These are phyloP conservation scores for Creontiades dilutus DNA, from an alignment of 2,888 invertebrate species.

Conservation along the genomic window DNA sequence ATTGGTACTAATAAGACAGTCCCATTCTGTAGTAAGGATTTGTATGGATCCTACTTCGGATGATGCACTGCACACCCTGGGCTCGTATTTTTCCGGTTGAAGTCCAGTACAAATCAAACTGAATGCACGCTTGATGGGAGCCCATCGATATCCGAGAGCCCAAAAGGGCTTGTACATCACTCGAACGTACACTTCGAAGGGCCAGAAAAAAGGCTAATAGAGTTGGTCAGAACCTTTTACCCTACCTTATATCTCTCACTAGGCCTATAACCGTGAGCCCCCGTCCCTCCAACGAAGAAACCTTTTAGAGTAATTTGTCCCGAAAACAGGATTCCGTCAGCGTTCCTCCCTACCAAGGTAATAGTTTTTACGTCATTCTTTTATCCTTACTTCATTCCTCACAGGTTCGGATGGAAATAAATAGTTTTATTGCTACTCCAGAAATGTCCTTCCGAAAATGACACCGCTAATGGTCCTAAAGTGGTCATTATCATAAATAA, in stretches of 20 bases:
- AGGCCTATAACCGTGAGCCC: slow-evolving; percentile 27
- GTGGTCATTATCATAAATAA: background rate
- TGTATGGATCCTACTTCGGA: no score
- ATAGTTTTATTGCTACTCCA: background rate
- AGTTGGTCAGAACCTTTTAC: slow-evolving; percentile 54
- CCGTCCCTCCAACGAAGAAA: background rate
- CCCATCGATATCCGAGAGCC: background rate
- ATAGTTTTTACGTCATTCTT: slow-evolving; percentile 7
- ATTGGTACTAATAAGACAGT: no score
- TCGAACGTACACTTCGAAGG: background rate
- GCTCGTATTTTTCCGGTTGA: background rate
- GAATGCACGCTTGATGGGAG: background rate
- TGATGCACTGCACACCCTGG: background rate
- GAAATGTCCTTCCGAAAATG: background rate
- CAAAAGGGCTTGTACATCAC: slow-evolving; percentile 9
- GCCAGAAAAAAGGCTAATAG: slow-evolving; percentile 41
- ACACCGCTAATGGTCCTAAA: background rate
- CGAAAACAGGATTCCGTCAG: slow-evolving; percentile 18
- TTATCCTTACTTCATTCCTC: background rate
- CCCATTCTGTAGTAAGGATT: no score
- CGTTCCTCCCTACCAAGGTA: background rate
- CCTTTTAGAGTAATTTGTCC: slow-evolving; percentile 54
- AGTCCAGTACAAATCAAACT: background rate
- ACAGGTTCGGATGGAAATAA: background rate
- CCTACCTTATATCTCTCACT: slow-evolving; percentile 42